phyloP scores from a whole-genome alignment of 2,113 vertebrate genomes.

The Regulus satrapa region DNA sequence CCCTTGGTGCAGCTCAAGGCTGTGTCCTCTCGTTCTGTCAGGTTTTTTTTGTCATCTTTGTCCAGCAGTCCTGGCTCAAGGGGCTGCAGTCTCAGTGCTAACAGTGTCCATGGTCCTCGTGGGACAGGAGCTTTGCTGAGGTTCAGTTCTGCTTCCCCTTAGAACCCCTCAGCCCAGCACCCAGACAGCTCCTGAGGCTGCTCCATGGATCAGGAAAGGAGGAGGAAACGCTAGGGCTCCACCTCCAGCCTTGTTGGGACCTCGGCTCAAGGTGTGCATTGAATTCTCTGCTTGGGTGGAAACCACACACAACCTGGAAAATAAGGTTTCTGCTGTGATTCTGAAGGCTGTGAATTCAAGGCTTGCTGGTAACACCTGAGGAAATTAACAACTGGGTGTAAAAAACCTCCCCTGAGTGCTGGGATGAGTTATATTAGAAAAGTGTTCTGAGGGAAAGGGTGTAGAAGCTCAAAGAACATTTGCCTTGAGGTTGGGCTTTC shows the following conservation, averaged over 20 bases:
- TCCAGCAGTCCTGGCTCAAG: not conserved
- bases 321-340: not conserved
- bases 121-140: rapidly evolving
- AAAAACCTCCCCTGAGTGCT: not conserved
- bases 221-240: not conserved
- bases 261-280: rapidly evolving
- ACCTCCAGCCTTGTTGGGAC: not conserved
- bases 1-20: too few species aligned
- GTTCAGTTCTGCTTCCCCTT: not conserved
- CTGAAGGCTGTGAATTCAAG: not conserved
- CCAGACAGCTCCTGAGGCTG: not conserved
- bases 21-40: too few species aligned
- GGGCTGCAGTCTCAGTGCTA: rapidly evolving
- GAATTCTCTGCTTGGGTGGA: not conserved
- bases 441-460: not conserved
- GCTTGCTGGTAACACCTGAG: not conserved
- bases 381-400: not conserved
- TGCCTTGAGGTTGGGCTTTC: not conserved
- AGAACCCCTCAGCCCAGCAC: not conserved
- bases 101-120: rapidly evolving
- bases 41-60: too few species aligned
- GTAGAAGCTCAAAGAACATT: not conserved
- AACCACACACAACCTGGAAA: not conserved
- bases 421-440: not conserved
- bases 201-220: not conserved